A percentile compares a stretch with the other conserved stretches of the same genome.
Evolutionary conservation across 2,113 vertebrate species (phyloP).

Genomic region (Sorex araneus): DNA sequence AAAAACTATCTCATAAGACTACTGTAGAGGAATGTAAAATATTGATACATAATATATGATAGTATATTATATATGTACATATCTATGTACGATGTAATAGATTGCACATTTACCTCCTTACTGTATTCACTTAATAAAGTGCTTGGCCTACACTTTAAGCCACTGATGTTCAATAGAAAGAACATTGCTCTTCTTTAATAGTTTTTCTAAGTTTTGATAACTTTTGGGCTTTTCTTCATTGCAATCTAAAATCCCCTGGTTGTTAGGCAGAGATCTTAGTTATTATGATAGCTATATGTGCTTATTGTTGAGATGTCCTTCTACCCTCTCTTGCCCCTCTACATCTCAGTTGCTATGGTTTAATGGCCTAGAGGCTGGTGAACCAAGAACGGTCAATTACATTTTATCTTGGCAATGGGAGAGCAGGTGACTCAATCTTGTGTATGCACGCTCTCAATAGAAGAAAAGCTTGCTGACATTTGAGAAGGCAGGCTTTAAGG

Average conservation of each 20-base stretch:
- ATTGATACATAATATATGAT: not conserved
- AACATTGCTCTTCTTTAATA: constrained; percentile 9
- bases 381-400: not conserved
- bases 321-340: not conserved
- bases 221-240: not conserved
- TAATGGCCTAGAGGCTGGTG: not conserved
- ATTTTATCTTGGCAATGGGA: not conserved
- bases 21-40: not conserved
- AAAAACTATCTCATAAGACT: not conserved
- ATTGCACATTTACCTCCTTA: not conserved
- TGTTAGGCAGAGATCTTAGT: not conserved
- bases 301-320: not conserved
- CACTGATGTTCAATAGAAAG: not conserved
- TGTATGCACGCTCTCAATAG: not conserved
- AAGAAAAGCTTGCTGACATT: not conserved
- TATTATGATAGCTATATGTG: not conserved
- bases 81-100: not conserved
- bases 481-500: not conserved
- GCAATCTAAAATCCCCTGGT: not conserved
- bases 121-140: not conserved
- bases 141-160: not conserved
- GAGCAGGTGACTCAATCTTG: not conserved
- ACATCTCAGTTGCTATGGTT: too few relatives aligned
- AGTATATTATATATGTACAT: not conserved
- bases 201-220: constrained; percentile 9